Evolutionary conservation across 1,140 invertebrate genomes (phyloP).

Genomic region (Lethrus apterus): DNA sequence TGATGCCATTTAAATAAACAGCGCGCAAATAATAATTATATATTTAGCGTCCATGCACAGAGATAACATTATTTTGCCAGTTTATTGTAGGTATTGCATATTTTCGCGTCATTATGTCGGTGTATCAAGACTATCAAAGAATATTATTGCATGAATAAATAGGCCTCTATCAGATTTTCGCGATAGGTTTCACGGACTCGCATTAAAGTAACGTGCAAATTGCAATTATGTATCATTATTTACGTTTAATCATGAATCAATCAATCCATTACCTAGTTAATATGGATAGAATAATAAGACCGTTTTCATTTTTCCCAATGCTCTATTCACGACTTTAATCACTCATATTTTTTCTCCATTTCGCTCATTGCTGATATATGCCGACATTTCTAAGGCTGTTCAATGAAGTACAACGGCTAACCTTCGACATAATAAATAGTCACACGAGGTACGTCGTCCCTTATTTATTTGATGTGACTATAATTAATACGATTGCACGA

Average conservation of each 20-base stretch:
- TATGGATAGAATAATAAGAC: not conserved
- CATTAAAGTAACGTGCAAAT: not conserved
- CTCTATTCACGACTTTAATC: not conserved
- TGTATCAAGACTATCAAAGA: not conserved
- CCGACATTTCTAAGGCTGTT: not conserved
- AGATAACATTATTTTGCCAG: no score
- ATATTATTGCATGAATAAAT: not conserved
- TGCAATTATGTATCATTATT: conserved; percentile 1
- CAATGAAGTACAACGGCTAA: not conserved
- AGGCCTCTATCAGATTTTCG: not conserved
- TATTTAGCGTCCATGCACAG: not conserved
- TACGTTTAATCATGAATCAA: not conserved
- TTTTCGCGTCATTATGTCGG: not conserved
- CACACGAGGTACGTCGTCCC: not conserved
- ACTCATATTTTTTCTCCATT: not conserved
- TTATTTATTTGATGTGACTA: not conserved
- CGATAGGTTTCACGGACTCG: not conserved
- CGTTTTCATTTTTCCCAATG: not conserved
- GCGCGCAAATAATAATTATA: not conserved
- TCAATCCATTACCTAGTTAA: conserved; percentile 1
- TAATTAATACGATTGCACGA: not conserved
- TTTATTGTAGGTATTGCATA: no score
- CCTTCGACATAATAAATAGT: not conserved
- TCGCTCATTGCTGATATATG: not conserved
- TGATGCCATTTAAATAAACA: not conserved